Evolutionary conservation across 2,888 invertebrate genomes (phyloP).

Genomic region (Philopedon plagiatum): DNA sequence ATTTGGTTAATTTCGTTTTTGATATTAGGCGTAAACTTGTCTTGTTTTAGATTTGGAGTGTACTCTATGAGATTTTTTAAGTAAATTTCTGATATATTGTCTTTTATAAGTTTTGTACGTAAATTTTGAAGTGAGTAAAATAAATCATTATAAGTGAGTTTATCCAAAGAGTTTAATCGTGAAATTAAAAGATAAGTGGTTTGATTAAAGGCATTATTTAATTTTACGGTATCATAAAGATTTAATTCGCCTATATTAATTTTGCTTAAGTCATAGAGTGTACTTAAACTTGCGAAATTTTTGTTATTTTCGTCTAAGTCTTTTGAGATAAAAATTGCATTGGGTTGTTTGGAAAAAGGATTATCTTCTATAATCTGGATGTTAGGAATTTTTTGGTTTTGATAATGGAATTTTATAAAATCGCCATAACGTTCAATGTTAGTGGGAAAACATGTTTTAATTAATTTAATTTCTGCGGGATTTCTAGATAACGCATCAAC

Average conservation of each 20-base stretch:
- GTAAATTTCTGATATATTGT: slow-evolving; percentile 34
- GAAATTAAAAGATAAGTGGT: background rate
- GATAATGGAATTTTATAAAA: slow-evolving; percentile 46
- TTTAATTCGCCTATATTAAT: slow-evolving; percentile 9
- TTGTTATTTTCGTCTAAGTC: slow-evolving; percentile 45
- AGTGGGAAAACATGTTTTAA: background rate
- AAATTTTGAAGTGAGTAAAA: slow-evolving; percentile 10
- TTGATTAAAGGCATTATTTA: too few relatives aligned
- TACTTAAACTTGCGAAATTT: slow-evolving; percentile 17
- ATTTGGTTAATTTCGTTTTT: slow-evolving; percentile 50
- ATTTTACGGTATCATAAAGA: slow-evolving; percentile 11
- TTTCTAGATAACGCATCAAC: background rate
- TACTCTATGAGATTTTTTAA: slow-evolving; percentile 31
- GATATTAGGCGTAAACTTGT: slow-evolving; percentile 26
- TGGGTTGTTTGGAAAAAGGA: slow-evolving; percentile 6
- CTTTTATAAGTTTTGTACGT: slow-evolving; percentile 5
- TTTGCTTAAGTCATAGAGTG: slow-evolving; percentile 28
- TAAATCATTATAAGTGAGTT: background rate
- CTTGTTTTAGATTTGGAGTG: slow-evolving; percentile 27
- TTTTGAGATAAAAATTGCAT: slow-evolving; percentile 30
- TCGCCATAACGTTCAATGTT: slow-evolving; percentile 23
- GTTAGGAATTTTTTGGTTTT: slow-evolving; percentile 26
- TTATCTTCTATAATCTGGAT: slow-evolving; percentile 38
- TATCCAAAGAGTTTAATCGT: slow-evolving; percentile 26
- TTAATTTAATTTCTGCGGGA: slow-evolving; percentile 48